Conservation (phyloP, 2,888 invertebrate genomes). For the Acronicta psi region DNA sequence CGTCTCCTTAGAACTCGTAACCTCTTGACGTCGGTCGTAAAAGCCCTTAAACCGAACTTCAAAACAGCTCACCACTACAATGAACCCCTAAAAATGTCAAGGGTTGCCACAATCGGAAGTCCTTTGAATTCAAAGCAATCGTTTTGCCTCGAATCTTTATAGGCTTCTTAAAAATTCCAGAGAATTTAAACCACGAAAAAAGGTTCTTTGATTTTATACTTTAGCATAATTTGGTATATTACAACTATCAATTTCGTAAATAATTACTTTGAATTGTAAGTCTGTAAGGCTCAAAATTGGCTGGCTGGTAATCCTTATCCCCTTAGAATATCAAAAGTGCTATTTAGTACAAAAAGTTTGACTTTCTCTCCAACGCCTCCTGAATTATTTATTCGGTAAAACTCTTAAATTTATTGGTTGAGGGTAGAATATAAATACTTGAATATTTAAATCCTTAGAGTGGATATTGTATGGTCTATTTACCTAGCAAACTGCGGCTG, state of each 20-base stretch:
- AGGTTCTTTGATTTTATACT: slow-evolving; percentile 16
- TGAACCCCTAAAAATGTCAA: slow-evolving; percentile 8
- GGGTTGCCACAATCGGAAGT: slow-evolving; percentile 30
- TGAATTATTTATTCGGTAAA: slow-evolving; percentile 79
- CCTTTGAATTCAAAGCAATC: slow-evolving; percentile 47
- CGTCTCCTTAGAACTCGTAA: not conserved
- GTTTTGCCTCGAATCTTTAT: slow-evolving; percentile 38
- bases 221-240: slow-evolving; percentile 49
- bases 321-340: slow-evolving; percentile 69
- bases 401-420: slow-evolving; percentile 68
- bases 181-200: slow-evolving; percentile 20
- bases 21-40: not conserved
- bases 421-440: slow-evolving; percentile 63
- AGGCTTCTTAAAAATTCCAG: slow-evolving; percentile 30
- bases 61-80: slow-evolving; percentile 9
- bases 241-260: slow-evolving; percentile 53
- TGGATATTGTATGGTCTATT: slow-evolving; percentile 40
- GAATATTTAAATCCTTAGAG: slow-evolving; percentile 62
- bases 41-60: not conserved
- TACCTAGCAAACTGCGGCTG: slow-evolving; percentile 11
- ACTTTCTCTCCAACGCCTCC: slow-evolving; percentile 67
- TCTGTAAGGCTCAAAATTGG: slow-evolving; percentile 47
- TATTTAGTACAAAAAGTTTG: slow-evolving; percentile 72
- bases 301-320: slow-evolving; percentile 64
- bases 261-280: slow-evolving; percentile 45